Evolutionary conservation across 2,888 invertebrate genomes (phyloP), one percentile per base, ranked within the genome.

Genomic region (Melieria omissa): DNA sequence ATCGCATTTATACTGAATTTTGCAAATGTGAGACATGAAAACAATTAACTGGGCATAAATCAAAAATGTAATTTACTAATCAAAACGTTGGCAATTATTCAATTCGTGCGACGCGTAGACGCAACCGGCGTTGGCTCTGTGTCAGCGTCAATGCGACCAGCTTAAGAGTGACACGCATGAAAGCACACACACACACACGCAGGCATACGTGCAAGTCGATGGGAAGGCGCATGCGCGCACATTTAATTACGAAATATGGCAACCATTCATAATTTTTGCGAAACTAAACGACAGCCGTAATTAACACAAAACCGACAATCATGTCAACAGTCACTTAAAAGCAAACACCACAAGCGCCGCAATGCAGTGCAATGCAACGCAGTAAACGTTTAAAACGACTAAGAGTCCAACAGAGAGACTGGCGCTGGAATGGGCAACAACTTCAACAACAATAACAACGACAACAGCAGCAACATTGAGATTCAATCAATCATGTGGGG

Each of bases 271-370:
- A 54, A 65, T 69, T 68, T 72, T 72, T 61, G 70, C 70, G 68
- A 72, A 70, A 62, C 60, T 71, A 75, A 75, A 74, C 72, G 73
- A 74, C 74, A 77, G 73, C 75, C 76, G 78, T 80, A 83, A 84
- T 83, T 83, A 83, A 83, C 84, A 82, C 81, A 78, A 77, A 78
- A 78, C 82, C 84, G 77, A 76, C 78, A 83, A 82, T 80, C 79
- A 81, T 83, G 82, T 83, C 83, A 82, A 78, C 81, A 83, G 79
- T 83, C 80, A 83, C 79, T 82, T 82, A 81, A 83, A 29, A 29
- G 29, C 29, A 29, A 29, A 29, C 29, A 29, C 29, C 29, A 29
- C 29, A 29, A 29, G 29, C 29, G 29, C 29, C 29, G 29, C 29
- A 29, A 29, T 29, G 29, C 29, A 29, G 29, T 29, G 29, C 29